Base-by-base conservation (phyloP, 2,888 invertebrate species). In the Abscondita cerata region DNA sequence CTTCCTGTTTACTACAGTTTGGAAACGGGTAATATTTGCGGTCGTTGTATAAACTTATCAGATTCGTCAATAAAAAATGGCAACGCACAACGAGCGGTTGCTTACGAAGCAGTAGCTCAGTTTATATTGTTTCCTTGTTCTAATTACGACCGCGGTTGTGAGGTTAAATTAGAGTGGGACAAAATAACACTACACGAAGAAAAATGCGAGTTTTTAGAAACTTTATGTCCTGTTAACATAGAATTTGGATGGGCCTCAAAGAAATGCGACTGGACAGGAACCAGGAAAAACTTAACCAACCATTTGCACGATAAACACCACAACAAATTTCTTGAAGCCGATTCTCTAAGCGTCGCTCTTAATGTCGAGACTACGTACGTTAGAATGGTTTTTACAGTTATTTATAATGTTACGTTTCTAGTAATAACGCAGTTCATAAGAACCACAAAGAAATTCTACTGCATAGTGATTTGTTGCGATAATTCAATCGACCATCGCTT, bases 181-280 rank as follows among this genome's bases (percentile, higher is more conserved):
- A 59, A 72, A 2, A 48, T 75, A 6, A 44, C 55, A 9, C 65
- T 58, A 12, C 76, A 76, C 40, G 71, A 75, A 57, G 67, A 52
- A 4, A 61, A 52, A 18, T 76, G 76, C 54, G 66, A 62, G 8
- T 70, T 64, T 51, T 68, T 68, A 13, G 64, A 63, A 33, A 67
- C 69, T 47, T 36, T 59, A 5, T 76, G 76, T 47, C 65, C 73
- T 0, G 68, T 72, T 47, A 64, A 61, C 25, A 20, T 19, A 5
- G 12, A 44, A n/a, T 8, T 25, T 1, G 50, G 12, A 12, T 11
- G 19, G 9, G 52, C 52, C 9, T 41, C 64, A 31, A 52, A 62
- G 11, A 66, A 64, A 15, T 76, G 75, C 46, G 60, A 63, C 9
- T 75, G 73, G 74, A 59, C 68, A 46, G 76, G 75, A 4, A 70